phyloP scores from a whole-genome alignment of 2,113 vertebrate genomes.

The Protomyctophum bolini region DNA sequence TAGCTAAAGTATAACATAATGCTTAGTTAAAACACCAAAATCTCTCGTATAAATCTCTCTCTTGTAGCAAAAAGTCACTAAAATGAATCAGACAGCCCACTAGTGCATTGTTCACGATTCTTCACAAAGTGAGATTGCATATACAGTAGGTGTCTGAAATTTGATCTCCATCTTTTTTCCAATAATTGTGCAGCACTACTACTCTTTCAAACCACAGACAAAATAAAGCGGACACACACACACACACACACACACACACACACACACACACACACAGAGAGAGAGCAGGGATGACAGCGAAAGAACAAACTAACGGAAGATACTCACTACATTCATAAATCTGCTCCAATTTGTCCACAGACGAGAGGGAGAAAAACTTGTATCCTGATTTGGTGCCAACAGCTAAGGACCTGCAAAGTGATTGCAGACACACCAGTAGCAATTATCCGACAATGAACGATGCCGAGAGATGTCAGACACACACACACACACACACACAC shows the following conservation, averaged over 20 bases:
- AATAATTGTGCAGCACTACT: background rate
- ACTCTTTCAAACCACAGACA: background rate
- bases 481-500: too few relatives aligned
- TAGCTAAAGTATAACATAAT: too few relatives aligned
- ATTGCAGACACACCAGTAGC: constrained; percentile 8
- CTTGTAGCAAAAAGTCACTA: too few relatives aligned
- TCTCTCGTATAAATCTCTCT: too few relatives aligned
- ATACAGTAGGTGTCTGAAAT: too few relatives aligned
- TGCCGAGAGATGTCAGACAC: too few relatives aligned
- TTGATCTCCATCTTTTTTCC: too few relatives aligned
- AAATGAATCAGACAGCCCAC: too few relatives aligned
- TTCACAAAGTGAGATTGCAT: too few relatives aligned
- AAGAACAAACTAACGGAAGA: background rate
- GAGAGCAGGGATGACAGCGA: background rate
- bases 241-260: background rate
- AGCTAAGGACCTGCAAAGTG: constrained; percentile 88
- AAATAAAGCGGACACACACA: too few relatives aligned
- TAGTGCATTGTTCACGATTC: too few relatives aligned
- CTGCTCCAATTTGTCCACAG: constrained; percentile 99
- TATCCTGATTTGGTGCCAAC: constrained; percentile 98
- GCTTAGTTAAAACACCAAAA: too few relatives aligned
- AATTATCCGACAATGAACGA: background rate
- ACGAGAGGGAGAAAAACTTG: constrained; percentile 98
- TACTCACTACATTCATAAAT: constrained; percentile 99
- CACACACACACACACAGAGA: background rate